phyloP scores from a whole-genome alignment of 2,113 vertebrate species.

The Cyrtonyx montezumae region DNA sequence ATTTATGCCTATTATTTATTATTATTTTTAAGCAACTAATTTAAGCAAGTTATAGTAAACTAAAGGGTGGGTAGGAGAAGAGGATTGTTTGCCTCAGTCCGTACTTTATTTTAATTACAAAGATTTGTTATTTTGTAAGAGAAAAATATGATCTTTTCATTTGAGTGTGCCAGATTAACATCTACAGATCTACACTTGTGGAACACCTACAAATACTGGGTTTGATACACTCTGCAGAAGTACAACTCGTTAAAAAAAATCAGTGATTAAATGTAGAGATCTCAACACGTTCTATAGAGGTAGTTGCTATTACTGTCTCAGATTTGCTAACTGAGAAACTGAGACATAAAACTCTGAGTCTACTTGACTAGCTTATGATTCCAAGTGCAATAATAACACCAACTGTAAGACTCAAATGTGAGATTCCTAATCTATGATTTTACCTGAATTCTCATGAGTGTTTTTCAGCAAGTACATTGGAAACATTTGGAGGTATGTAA shows the following conservation, averaged over 20 bases:
- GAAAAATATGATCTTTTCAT: background rate
- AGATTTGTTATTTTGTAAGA: background rate
- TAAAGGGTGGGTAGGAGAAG: background rate
- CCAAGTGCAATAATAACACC: background rate
- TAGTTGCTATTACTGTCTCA: background rate
- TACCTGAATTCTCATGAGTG: background rate
- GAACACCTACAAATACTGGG: accelerated
- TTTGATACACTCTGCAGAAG: background rate
- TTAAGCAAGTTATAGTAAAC: too few relatives aligned
- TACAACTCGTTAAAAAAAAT: background rate
- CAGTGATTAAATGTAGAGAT: background rate
- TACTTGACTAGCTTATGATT: background rate
- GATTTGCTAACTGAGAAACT: background rate
- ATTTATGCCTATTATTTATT: too few relatives aligned
- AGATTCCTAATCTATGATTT: background rate
- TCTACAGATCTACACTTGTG: background rate
- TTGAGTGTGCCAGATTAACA: background rate
- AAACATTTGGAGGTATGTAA: background rate
- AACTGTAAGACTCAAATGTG: background rate
- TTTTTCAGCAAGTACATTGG: background rate
- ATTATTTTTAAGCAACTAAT: too few relatives aligned
- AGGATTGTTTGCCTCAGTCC: background rate
- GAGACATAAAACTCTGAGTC: background rate
- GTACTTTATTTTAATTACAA: background rate
- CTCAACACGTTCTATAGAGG: background rate